Evolutionary conservation across 2,888 invertebrate species (phyloP).

Genomic region (Drosophila pseudotakahashii): DNA sequence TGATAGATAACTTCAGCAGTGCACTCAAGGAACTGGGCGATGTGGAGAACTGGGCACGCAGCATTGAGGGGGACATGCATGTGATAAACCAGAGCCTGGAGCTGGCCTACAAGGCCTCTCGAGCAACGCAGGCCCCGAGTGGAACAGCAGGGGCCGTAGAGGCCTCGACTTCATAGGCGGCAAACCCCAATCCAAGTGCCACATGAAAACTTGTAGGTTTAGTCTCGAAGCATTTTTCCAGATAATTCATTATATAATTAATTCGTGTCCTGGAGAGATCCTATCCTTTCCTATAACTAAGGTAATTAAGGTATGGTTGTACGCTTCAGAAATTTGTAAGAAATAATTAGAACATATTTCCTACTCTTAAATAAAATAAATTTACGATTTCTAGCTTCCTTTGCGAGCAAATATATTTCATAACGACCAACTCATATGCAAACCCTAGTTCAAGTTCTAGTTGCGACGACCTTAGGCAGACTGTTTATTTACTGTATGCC

Average conservation of each 20-base stretch:
- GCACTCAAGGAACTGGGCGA: conserved; percentile 98
- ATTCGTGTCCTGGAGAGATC: background rate
- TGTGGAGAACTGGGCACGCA: conserved; percentile 99
- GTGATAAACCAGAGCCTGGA: conserved; percentile 96
- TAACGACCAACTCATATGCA: background rate
- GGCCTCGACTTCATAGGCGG: conserved; percentile 24
- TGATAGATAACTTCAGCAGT: conserved; percentile 94
- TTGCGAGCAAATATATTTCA: background rate
- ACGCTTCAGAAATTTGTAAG: background rate
- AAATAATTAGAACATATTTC: too few species aligned
- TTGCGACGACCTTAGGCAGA: too few species aligned
- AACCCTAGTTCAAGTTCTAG: too few species aligned
- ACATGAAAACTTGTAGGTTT: background rate
- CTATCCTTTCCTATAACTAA: background rate
- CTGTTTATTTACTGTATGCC: too few species aligned
- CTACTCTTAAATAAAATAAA: too few species aligned
- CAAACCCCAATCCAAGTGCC: conserved; percentile 6
- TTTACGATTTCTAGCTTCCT: background rate
- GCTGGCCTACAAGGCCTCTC: conserved; percentile 93
- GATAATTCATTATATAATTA: background rate
- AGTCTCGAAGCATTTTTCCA: background rate
- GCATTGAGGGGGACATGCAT: conserved; percentile 98
- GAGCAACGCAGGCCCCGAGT: conserved; percentile 80
- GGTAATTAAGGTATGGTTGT: background rate
- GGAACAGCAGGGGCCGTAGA: background rate